phyloP scores from a whole-genome alignment of 2,797 vertebrate species.

The Stomatorhinus walkeri region DNA sequence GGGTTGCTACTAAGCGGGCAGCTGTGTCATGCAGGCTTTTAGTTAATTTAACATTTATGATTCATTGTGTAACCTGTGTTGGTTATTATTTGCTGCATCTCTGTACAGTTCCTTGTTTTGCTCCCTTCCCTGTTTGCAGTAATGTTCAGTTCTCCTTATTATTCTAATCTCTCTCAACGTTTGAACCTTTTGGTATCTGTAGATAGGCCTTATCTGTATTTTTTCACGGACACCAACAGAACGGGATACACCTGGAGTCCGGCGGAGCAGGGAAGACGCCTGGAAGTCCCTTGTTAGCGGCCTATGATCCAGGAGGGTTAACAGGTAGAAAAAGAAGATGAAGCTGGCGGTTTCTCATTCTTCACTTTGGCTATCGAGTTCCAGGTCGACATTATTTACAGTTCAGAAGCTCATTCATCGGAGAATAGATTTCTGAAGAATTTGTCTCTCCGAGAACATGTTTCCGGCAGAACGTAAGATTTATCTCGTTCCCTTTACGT shows the following conservation, averaged over 20 bases:
- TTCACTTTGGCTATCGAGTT: not conserved
- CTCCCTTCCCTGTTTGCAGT: not conserved
- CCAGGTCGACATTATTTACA: constrained; percentile 10
- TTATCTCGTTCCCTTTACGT: not conserved
- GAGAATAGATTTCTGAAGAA: not conserved
- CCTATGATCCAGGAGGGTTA: not conserved
- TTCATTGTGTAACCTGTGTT: not conserved
- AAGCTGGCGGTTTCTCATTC: not conserved
- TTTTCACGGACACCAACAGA: not conserved
- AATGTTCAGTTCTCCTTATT: not conserved
- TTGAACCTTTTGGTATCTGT: not conserved
- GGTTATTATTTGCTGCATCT: not conserved
- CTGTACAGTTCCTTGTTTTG: not conserved
- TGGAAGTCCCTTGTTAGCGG: not conserved
- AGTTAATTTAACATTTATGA: not conserved
- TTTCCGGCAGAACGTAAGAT: not conserved
- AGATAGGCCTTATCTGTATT: not conserved
- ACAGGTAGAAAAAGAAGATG: not conserved
- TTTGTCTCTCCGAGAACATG: not conserved
- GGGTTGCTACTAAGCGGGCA: not conserved
- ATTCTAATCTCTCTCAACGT: not conserved
- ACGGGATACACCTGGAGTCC: not conserved
- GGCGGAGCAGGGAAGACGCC: not conserved
- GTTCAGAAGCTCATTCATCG: not conserved
- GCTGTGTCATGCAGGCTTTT: not conserved